Evolutionary conservation across 2,113 vertebrate genomes (phyloP), one percentile per base, ranked within the genome.

Genomic region (Gallinago undulata): DNA sequence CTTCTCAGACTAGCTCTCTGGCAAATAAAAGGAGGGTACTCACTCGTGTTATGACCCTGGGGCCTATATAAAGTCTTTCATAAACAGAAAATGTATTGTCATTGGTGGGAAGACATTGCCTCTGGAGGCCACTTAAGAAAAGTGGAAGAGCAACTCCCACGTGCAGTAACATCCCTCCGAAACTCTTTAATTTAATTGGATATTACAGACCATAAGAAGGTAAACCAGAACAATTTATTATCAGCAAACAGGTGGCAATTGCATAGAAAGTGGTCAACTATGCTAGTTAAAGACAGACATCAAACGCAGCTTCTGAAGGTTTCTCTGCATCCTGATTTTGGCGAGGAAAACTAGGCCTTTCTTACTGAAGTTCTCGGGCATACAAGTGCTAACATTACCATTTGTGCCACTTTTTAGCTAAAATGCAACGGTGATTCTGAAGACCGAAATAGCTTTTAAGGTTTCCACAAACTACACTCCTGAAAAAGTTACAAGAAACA

Each of bases 1-100:
- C 2, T 72, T 12, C 62, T 45, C 25, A 55, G 19, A 45, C 11
- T 31, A 68, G 31, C 25, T 70, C 51, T 47, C 37, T 12, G 7
- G 22, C 33, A 79, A 56, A 59, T 16, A 73, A 35, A 47, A 81
- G 28, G 2, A 62, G 1, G 1, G 10, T 25, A 41, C 33, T 22
- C 2, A 45, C 33, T 25, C 2, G 0, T 27, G 16, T 5, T 19
- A 33, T 1, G 1, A 72, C 11, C 39, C 35, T 0, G 1, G 10
- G 11, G 18, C 19, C 59, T n/a, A 22, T 0, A 15, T 11, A 37
- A 87, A 69, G 10, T 25, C 30, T 24, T 67, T 21, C 1, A 0
- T 27, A 78, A 51, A 33, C 0, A 83, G 23, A 30, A 15, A 24
- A 6, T n/a, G 66, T 30, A 51, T 13, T 64, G 66, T 45, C n/a